Percentiles rank a stretch among this genome's conserved stretches.
These are phyloP conservation scores for Cathartes aura DNA, from an alignment of 2,113 vertebrate species.

Conservation along the genomic window DNA sequence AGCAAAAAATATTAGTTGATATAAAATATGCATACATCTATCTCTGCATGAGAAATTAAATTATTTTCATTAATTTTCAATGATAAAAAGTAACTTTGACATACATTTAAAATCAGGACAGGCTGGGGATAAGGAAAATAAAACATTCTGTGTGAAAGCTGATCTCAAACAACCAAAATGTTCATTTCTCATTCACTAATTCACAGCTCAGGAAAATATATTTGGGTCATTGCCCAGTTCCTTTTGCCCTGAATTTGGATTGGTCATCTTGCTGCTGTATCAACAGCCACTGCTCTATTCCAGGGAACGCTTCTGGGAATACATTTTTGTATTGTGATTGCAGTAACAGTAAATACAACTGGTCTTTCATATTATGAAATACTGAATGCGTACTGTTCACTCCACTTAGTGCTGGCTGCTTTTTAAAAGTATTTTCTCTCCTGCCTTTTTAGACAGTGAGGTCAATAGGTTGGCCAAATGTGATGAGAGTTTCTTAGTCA, in stretches of 20 bases:
- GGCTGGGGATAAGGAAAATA: not conserved
- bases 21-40: not conserved
- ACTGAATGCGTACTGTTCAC: not conserved
- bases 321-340: not conserved
- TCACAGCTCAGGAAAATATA: not conserved
- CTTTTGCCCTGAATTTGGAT: slow-evolving; percentile 7
- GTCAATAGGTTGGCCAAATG: not conserved
- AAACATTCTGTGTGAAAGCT: not conserved
- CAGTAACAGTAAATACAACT: slow-evolving; percentile 25
- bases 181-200: not conserved
- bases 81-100: not conserved
- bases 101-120: not conserved
- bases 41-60: not conserved
- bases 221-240: not conserved
- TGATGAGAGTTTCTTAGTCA: not conserved
- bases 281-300: not conserved
- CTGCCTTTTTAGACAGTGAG: not conserved
- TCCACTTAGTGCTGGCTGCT: not conserved
- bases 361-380: not conserved
- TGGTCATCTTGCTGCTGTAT: slow-evolving; percentile 1
- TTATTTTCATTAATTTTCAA: slow-evolving; percentile 27
- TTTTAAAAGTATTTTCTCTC: slow-evolving; percentile 1
- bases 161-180: not conserved
- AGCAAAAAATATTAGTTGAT: not conserved
- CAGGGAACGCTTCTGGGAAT: not conserved